Evolutionary conservation across 2,888 invertebrate genomes (phyloP).

Genomic region (Griposia aprilina): DNA sequence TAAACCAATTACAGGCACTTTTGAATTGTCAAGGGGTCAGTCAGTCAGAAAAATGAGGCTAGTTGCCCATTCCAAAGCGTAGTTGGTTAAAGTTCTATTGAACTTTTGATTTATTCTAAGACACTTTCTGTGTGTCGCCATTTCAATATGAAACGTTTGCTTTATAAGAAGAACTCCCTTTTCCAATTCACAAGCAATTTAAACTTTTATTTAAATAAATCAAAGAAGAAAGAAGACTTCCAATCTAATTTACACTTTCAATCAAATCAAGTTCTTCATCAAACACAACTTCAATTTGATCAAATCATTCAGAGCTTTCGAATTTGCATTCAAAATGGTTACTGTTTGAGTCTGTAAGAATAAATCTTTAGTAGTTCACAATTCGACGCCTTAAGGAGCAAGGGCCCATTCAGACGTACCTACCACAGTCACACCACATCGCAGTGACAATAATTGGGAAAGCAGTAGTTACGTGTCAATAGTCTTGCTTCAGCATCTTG

Average conservation of each 20-base stretch:
- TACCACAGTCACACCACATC: not conserved
- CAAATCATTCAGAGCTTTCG: constrained; percentile 35
- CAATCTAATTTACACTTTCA: constrained; percentile 30
- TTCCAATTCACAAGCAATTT: constrained; percentile 23
- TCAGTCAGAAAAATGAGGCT: no score
- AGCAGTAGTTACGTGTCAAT: not conserved
- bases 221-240: constrained; percentile 20
- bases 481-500: not conserved
- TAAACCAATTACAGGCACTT: no score
- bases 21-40: no score
- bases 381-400: not conserved
- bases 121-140: not conserved
- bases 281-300: constrained; percentile 21
- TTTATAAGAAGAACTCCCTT: constrained; percentile 13
- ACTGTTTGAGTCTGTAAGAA: constrained; percentile 8
- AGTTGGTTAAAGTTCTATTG: not conserved
- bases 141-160: constrained; percentile 16
- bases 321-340: constrained; percentile 39
- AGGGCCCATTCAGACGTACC: not conserved
- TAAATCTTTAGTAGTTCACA: constrained; percentile 30
- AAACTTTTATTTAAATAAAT: constrained; percentile 26
- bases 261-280: constrained; percentile 36
- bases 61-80: no score
- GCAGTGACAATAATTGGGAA: not conserved
- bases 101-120: not conserved